phyloP scores from a whole-genome alignment of 1,140 invertebrate genomes.

The Dreissena rostriformis region DNA sequence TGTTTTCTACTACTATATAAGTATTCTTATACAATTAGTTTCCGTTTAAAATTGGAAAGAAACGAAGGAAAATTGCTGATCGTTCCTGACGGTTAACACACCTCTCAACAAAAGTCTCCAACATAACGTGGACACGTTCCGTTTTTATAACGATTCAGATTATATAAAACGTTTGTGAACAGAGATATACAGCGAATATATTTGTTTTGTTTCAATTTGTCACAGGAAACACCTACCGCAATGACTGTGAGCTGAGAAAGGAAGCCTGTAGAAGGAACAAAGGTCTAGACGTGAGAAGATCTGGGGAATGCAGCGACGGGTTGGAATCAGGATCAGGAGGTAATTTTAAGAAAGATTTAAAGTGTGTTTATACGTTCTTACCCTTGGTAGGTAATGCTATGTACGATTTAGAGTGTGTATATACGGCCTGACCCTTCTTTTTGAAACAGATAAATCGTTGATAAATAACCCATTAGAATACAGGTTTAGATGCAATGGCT shows the following conservation, averaged over 20 bases:
- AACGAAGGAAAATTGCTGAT: too few species aligned
- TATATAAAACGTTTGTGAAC: too few species aligned
- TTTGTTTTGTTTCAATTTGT: too few species aligned
- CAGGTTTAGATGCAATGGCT: too few species aligned
- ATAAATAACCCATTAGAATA: too few species aligned
- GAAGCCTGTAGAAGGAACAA: conserved; percentile 91
- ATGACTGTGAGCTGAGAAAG: conserved; percentile 92
- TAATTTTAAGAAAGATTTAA: neutral
- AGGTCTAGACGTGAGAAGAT: conserved; percentile 87
- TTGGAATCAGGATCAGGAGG: conserved; percentile 45
- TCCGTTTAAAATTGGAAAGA: too few species aligned
- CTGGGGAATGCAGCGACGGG: conserved; percentile 62
- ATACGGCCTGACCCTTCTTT: neutral
- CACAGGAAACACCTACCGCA: conserved; percentile 86
- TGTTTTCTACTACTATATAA: too few species aligned
- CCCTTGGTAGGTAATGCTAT: too few species aligned
- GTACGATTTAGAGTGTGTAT: neutral
- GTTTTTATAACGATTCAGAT: conserved; percentile 7
- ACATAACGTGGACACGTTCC: conserved; percentile 8
- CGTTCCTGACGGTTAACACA: too few species aligned
- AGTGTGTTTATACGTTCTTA: neutral
- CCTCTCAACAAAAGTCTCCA: too few species aligned
- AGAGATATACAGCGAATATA: too few species aligned
- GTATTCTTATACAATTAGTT: too few species aligned
- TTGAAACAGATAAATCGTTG: neutral